Evolutionary conservation across 2,888 invertebrate species (phyloP), one percentile per base, ranked within the genome.

Genomic region (Caenorhabditis sp.): DNA sequence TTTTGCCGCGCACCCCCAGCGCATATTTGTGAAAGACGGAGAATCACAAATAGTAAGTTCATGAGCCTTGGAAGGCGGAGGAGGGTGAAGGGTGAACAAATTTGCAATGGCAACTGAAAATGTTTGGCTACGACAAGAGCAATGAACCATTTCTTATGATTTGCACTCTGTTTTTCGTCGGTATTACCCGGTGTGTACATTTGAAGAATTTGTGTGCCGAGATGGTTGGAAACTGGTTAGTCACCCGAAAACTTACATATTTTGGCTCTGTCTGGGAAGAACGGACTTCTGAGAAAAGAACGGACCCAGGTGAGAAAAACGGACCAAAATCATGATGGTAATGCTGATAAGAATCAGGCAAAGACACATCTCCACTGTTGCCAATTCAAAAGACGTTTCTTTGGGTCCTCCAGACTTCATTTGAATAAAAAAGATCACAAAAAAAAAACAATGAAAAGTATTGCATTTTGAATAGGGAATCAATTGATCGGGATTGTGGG

Each of bases 401-500:
- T 70, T 70, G 59, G 59, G 41, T 58, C 70, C 70, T 70, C 70
- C 56, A 59, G 46, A 58, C 70, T 70, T 70, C 70, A 70, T 70
- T 70, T 70, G 59, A 30, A 66, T 15, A 15, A 2, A 50, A 50
- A 50, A 15, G 13, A 35, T 27, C 1, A 27, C 37, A 46, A 6
- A 48, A 20, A 41, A 45, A 56, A 45, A 27, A 66, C 66, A 66
- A 66, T 55, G 20, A 26, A 24, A 17, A 46, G n/a, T 46, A 7
- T 45, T 6, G 41, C 13, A 7, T 8, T 22, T 45, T 45, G 22
- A 20, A 20, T 27, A 48, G 9, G 24, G 13, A 7, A n/a, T 27
- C 48, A 48, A 11, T n/a, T 17, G n/a, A 48, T 3, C 2, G 4
- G n/a, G n/a, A 27, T 17, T 45, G 8, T 17, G 53, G 43, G 11